Evolutionary conservation across 2,113 vertebrate species (phyloP), one percentile per base, ranked within the genome.

Genomic region (Malurus melanocephalus): DNA sequence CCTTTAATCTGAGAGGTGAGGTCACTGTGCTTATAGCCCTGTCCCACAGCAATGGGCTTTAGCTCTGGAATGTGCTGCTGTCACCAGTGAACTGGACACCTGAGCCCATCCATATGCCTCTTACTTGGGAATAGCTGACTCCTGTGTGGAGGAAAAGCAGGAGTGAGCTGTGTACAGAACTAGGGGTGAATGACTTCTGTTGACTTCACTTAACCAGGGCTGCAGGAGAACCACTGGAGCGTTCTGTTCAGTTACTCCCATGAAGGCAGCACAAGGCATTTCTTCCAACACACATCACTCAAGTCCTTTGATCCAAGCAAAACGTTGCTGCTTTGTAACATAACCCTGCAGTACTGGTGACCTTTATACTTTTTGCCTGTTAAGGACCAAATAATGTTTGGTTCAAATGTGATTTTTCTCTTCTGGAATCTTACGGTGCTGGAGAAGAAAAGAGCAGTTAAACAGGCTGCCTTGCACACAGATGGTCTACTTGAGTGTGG

Each of bases 101-200:
- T 0, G 19, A 23, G 10, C 4, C 0, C 1, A 24, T 2, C 4
- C 13, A 40, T 2, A 1, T 6, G 23, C 12, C 13, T 7, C 33
- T 62, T 46, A 9, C 2, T 49, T 59, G 1, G 11, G 45, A 64
- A 28, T 1, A 60, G 55, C 59, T 56, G 80, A 9, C 5, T 12
- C 46, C 43, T 32, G 9, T 3, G 10, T 21, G 51, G 51, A 75
- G 61, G 19, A 59, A 28, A 33, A 32, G 48, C 28, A 13, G 45
- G 10, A 61, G 65, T 33, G 52, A 53, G 19, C 40, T n/a, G 13
- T 3, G 3, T 30, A 7, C 43, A n/a, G 45, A 14, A 38, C 12
- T 17, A 21, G 38, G 28, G 19, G 2, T 66, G 65, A 74, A 60
- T 6, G 16, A 28, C 28, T 76, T 49, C 43, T 65, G 17, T 42